Evolutionary conservation across 2,113 vertebrate species (phyloP).

Genomic region (Stigmatopora nigra): DNA sequence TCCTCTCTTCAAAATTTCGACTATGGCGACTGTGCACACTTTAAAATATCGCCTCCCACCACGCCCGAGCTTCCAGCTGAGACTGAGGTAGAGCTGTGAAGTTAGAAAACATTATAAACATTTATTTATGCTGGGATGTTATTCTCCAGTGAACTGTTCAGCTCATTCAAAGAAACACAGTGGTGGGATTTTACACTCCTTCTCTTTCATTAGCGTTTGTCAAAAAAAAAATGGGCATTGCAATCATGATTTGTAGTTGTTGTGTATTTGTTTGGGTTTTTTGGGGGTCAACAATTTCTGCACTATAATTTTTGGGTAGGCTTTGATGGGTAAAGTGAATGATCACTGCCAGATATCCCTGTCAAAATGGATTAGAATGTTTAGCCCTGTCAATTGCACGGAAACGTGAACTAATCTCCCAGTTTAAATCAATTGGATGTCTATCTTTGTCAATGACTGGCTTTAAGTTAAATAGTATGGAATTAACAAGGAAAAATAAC

Average conservation of each 20-base stretch:
- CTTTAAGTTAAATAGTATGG: too few species aligned
- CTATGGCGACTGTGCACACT: slow-evolving; percentile 60
- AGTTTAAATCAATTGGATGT: too few species aligned
- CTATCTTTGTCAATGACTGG: too few species aligned
- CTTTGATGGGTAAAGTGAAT: too few species aligned
- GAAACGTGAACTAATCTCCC: too few species aligned
- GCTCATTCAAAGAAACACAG: slow-evolving; percentile 15
- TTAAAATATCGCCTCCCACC: slow-evolving; percentile 66
- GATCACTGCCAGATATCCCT: too few species aligned
- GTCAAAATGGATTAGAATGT: too few species aligned
- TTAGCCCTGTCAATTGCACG: too few species aligned
- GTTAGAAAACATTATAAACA: background rate
- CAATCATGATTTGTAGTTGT: background rate
- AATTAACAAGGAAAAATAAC: too few species aligned
- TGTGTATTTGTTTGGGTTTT: background rate
- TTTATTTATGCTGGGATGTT: background rate
- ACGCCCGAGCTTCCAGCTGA: slow-evolving; percentile 70
- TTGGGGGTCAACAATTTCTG: background rate
- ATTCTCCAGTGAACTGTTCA: background rate
- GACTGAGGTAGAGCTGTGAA: slow-evolving; percentile 76
- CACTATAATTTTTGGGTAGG: background rate
- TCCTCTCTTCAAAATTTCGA: slow-evolving; percentile 55
- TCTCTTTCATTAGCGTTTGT: background rate
- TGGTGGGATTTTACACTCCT: slow-evolving; percentile 15
- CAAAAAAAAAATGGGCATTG: background rate